Evolutionary conservation across 2,888 invertebrate species (phyloP), one percentile per base, ranked within the genome.

Genomic region (Clivina fossor): DNA sequence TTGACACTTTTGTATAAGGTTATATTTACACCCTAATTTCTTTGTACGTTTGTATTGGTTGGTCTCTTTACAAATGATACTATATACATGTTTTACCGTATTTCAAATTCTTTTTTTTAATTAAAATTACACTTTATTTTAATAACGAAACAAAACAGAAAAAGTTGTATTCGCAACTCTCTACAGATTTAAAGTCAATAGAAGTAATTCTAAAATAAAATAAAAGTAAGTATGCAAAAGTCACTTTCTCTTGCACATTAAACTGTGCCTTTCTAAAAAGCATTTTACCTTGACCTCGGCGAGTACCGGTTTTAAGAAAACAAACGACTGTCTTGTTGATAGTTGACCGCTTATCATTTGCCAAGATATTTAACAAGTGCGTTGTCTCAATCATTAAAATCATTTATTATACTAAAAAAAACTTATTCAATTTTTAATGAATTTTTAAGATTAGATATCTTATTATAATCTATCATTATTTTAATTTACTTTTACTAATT

Each of bases 251-350:
- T 22, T n/a, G n/a, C 13, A 47, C 41, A 41, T 41, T 41, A 41
- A 41, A 41, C n/a, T n/a, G 41, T 24, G 33, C 47, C 47, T 47
- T 47, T 47, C 47, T 47, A 47, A 32, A 35, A 41, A 41, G 20
- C 33, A n/a, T n/a, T 19, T 47, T 47, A 33, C 47, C 47, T 47
- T 47, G 47, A 47, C 47, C 47, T 41, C 18, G n/a, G n/a, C n/a
- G 4, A 41, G 41, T 41, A 41, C 41, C 41, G 41, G 41, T 41
- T 41, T 41, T 15, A 24, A 41, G 41, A 41, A 41, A 38, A 38
- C 38, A 38, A 38, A 38, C 19, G 38, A n/a, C n/a, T n/a, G n/a
- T 19, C 38, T 11, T 11, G n/a, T 19, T 5, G 11, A 38, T 18
- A 38, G 20, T 38, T 38, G 19, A 38, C 20, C n/a, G n/a, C n/a